Evolutionary conservation across 1,140 invertebrate genomes (phyloP).

Genomic region (Asbolus verrucosus): DNA sequence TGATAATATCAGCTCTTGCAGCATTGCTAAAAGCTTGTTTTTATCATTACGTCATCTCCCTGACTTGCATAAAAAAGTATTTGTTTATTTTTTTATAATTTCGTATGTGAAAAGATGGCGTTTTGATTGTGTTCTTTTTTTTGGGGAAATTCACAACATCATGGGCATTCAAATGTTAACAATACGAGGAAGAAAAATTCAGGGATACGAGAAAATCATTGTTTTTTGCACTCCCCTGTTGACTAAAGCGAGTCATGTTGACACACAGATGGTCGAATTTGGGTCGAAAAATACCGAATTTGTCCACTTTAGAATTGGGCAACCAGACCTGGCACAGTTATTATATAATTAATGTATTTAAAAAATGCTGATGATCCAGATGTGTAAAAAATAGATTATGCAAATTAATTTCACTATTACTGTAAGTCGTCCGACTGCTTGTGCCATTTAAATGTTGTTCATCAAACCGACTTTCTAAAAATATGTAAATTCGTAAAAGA

Average conservation of each 20-base stretch:
- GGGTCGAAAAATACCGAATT: conserved; percentile 35
- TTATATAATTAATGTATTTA: conserved; percentile 35
- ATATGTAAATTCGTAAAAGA: conserved; percentile 24
- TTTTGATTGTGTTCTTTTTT: too few relatives aligned
- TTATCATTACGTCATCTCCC: conserved; percentile 18
- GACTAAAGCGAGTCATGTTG: neutral
- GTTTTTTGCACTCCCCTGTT: neutral
- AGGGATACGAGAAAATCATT: conserved; percentile 10
- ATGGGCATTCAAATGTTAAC: too few relatives aligned
- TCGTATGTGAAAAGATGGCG: neutral
- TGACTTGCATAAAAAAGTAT: conserved; percentile 17
- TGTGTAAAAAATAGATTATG: conserved; percentile 36
- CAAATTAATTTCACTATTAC: conserved; percentile 35
- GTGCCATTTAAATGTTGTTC: conserved; percentile 13
- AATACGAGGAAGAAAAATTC: too few relatives aligned
- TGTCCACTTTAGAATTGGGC: conserved; percentile 11
- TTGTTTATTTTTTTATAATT: conserved; percentile 6
- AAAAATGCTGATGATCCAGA: conserved; percentile 33
- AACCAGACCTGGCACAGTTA: conserved; percentile 23
- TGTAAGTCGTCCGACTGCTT: conserved; percentile 15
- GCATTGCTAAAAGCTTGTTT: conserved; percentile 22
- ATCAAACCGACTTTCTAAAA: conserved; percentile 20
- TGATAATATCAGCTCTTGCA: conserved; percentile 17
- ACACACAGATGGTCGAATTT: conserved; percentile 18
- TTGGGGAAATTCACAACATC: too few relatives aligned